Percentiles rank a stretch among this genome's conserved stretches.
phyloP scores from a whole-genome alignment of 2,888 invertebrate genomes.

The Morinoia aosen region DNA sequence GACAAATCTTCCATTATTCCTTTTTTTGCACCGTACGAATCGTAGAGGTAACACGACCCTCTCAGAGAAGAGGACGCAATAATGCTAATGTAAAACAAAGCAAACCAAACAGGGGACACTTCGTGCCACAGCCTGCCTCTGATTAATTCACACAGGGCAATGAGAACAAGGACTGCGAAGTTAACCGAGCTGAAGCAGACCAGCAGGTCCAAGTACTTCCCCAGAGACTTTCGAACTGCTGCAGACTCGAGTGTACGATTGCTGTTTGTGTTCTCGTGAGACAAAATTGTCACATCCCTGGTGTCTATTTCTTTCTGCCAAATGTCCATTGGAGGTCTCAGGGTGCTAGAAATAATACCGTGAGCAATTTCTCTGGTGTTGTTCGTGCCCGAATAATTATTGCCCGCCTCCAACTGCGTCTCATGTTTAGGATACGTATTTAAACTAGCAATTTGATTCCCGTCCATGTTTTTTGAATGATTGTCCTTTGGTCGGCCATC shows the following conservation, averaged over 20 bases:
- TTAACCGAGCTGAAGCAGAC: background rate
- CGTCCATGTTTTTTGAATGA: background rate
- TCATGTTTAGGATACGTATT: background rate
- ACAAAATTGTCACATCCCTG: background rate
- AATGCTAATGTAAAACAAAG: slow-evolving; percentile 13
- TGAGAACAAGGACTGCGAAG: background rate
- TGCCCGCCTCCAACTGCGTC: background rate
- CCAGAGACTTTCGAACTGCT: background rate
- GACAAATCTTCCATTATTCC: background rate
- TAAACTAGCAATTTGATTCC: background rate
- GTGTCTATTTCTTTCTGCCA: background rate
- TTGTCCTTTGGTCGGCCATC: background rate
- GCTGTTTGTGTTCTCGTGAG: background rate
- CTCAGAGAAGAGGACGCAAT: background rate
- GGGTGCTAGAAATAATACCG: background rate
- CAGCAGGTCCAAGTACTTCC: background rate
- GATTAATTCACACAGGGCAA: slow-evolving; percentile 5
- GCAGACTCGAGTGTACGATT: background rate
- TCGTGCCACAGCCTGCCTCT: slow-evolving; percentile 32
- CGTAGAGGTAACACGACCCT: background rate
- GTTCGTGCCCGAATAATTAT: background rate
- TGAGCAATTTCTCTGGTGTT: background rate
- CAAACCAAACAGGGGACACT: background rate
- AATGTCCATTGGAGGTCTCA: background rate
- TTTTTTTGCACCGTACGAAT: background rate